Evolutionary conservation across 2,888 invertebrate genomes (phyloP), one percentile per base, ranked within the genome.

Genomic region (Caenorhabditis panamensis): DNA sequence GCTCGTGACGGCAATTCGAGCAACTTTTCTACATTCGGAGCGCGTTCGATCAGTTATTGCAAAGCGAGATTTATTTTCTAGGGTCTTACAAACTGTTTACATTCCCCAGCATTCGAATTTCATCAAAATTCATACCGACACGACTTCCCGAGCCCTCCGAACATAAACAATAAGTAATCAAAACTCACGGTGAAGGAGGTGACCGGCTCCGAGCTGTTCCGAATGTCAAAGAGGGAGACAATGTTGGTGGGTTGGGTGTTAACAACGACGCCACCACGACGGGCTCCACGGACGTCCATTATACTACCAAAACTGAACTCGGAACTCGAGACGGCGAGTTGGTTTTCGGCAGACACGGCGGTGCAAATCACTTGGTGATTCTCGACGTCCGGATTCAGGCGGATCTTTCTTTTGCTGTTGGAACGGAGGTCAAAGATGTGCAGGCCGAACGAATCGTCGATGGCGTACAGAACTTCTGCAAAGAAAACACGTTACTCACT

Each of bases 361-460:
- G 83, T 75, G 68, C 77, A 79, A 1, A 58, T 58, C 2, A 83
- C 82, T 8, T 49, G 49, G 58, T 84, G 84, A 37, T 82, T 84
- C 51, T 84, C 84, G 9, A 69, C 80, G 9, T 78, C 82, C 4
- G 84, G 83, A 49, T 84, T 84, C 62, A 84, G 54, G 36, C 84
- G 75, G 0, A 54, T 37, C 62, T 84, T 84, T 41, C 80, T 82
- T 58, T 82, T 83, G 1, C 67, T 49, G n/a, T 68, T 67, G 5
- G 78, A 36, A 18, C 84, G 69, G 2, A 71, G 20, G 49, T 84
- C 84, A 41, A 82, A 84, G 8, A 78, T 24, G 49, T 84, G 83
- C 11, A 84, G 36, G 8, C 84, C 83, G 49, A 82, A 84, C 2
- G 82, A 82, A 36, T 82, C 83, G 51, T 84, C 84, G 22, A 83